phyloP scores from a whole-genome alignment of 2,888 invertebrate species.

The Tetranychus truncatus region DNA sequence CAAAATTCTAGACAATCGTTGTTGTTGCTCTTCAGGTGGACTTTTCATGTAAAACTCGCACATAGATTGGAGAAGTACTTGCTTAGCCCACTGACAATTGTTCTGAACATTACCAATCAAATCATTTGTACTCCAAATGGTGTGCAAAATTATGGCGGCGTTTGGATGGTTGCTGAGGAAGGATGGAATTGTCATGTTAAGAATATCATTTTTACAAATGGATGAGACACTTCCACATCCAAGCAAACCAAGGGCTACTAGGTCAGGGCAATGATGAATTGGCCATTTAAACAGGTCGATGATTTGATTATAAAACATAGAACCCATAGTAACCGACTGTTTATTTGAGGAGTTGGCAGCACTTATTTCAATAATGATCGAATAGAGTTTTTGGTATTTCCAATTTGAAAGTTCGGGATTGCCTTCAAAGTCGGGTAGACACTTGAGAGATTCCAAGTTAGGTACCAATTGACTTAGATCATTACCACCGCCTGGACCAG shows the following conservation, averaged over 20 bases:
- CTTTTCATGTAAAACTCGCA: constrained; percentile 72
- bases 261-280: constrained; percentile 78
- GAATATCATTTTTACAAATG: constrained; percentile 48
- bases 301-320: constrained; percentile 46
- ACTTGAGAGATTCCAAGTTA: constrained; percentile 22
- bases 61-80: constrained; percentile 70
- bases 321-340: constrained; percentile 5
- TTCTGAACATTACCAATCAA: not conserved
- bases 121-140: constrained; percentile 50
- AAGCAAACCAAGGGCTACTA: constrained; percentile 59
- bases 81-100: constrained; percentile 18
- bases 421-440: constrained; percentile 22
- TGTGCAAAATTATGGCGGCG: constrained; percentile 82
- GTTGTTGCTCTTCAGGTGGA: constrained; percentile 56
- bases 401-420: constrained; percentile 19
- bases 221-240: constrained; percentile 15
- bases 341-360: constrained; percentile 6
- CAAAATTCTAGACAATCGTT: constrained; percentile 72
- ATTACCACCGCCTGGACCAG: constrained; percentile 11
- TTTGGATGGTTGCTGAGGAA: constrained; percentile 91
- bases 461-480: constrained; percentile 20
- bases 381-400: constrained; percentile 23
- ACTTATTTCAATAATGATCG: constrained; percentile 21
- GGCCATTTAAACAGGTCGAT: constrained; percentile 81
- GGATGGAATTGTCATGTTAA: constrained; percentile 69